A percentile compares a stretch with the other conserved stretches of the same genome.
Conservation (phyloP, 2,888 invertebrate species). For the Cantharis flavilabris region DNA sequence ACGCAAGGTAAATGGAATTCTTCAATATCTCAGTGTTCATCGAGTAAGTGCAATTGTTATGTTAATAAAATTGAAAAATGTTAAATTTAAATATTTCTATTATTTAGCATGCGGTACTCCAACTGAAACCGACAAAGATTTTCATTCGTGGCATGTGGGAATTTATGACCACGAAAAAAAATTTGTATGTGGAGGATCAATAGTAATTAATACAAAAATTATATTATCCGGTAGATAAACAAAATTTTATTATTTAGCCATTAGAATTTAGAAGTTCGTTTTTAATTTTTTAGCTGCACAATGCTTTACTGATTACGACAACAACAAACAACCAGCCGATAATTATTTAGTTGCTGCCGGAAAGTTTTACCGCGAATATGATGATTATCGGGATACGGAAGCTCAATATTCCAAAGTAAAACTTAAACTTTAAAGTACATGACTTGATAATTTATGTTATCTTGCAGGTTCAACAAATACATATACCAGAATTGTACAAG, state of each 20-base stretch:
- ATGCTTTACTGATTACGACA: constrained; percentile 7
- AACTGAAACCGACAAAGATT: background rate
- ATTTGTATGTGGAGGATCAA: constrained; percentile 44
- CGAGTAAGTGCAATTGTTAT: background rate
- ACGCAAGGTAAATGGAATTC: background rate
- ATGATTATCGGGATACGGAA: constrained; percentile 37
- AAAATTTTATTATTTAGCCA: no score
- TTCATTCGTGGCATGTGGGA: constrained; percentile 44
- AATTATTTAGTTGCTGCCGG: constrained; percentile 40
- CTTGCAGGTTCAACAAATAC: constrained; percentile 36
- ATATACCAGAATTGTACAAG: constrained; percentile 33
- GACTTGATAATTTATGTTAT: background rate
- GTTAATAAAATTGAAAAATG: background rate
- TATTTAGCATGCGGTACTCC: background rate
- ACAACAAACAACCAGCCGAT: constrained; percentile 12
- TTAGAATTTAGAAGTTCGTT: no score
- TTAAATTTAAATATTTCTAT: background rate
- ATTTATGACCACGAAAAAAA: constrained; percentile 34
- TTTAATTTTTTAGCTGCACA: background rate
- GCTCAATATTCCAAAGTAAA: background rate
- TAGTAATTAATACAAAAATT: constrained; percentile 37
- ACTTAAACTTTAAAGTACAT: background rate
- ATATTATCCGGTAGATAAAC: constrained; percentile 42
- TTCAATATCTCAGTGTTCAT: background rate
- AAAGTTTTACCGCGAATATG: constrained; percentile 42